phyloP scores from a whole-genome alignment of 1,140 invertebrate species.

The Hyposmocoma kahamanoa region DNA sequence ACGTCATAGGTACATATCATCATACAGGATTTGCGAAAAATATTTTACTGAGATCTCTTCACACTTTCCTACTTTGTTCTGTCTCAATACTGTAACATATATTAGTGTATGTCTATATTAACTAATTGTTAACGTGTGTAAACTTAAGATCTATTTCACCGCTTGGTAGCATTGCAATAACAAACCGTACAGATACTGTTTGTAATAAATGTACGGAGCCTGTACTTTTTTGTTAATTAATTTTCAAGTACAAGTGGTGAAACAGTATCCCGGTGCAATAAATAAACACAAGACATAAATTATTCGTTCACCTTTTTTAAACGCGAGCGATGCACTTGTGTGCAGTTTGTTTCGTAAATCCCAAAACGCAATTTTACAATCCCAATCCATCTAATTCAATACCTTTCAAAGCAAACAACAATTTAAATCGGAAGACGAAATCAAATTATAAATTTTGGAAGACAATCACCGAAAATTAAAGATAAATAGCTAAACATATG shows the following conservation, averaged over 20 bases:
- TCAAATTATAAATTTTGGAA: conserved; percentile 24
- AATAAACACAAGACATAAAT: conserved; percentile 65
- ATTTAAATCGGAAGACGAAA: conserved; percentile 47
- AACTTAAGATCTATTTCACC: too few species aligned
- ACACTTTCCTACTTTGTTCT: conserved; percentile 48
- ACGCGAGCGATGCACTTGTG: conserved; percentile 54
- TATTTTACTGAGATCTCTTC: conserved; percentile 55
- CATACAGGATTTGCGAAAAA: conserved; percentile 48
- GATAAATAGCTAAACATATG: not conserved
- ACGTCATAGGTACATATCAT: too few species aligned
- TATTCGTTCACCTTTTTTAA: conserved; percentile 62
- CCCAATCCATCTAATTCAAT: conserved; percentile 15
- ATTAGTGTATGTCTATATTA: conserved; percentile 15
- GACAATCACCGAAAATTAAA: conserved; percentile 7
- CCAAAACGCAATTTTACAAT: conserved; percentile 10
- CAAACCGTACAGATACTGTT: too few species aligned
- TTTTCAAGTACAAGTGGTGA: too few species aligned
- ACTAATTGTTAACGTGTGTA: too few species aligned
- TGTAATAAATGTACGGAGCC: too few species aligned
- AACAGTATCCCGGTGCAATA: too few species aligned
- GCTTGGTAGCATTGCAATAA: too few species aligned
- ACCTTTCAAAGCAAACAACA: too few species aligned
- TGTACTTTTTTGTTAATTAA: too few species aligned
- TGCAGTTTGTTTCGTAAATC: conserved; percentile 42
- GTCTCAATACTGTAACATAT: conserved; percentile 54